Conservation (phyloP, 1,140 invertebrate genomes). For the Neotoxoptera formosana region DNA sequence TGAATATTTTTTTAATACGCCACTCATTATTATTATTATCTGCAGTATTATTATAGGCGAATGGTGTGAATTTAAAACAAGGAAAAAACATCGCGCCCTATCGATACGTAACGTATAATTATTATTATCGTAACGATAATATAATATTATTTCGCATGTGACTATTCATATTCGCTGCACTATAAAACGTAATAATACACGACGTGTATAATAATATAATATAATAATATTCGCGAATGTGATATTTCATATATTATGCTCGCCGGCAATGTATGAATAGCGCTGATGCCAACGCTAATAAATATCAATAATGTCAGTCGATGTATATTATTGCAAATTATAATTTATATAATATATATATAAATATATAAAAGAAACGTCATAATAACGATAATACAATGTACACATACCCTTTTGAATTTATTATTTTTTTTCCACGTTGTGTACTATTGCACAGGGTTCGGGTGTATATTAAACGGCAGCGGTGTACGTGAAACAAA, state of each 20-base stretch:
- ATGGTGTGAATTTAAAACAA: not conserved
- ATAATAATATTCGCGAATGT: not conserved
- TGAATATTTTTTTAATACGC: not conserved
- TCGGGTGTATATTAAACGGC: not conserved
- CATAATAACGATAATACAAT: not conserved
- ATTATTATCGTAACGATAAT: not conserved
- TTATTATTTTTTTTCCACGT: not conserved
- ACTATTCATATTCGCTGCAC: not conserved
- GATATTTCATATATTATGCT: slow-evolving; percentile 3
- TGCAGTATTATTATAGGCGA: not conserved
- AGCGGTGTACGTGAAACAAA: not conserved
- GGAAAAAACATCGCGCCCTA: not conserved
- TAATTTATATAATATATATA: not conserved
- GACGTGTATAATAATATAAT: not conserved
- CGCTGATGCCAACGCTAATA: not conserved
- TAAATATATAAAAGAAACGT: not conserved
- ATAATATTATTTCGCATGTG: not conserved
- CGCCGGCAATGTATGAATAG: not conserved
- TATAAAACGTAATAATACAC: not conserved
- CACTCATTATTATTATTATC: not conserved
- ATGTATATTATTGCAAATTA: slow-evolving; percentile 7
- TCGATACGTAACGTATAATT: not conserved
- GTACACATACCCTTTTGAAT: not conserved
- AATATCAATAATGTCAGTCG: slow-evolving; percentile 16
- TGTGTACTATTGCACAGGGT: not conserved